Conservation (phyloP, 2,113 vertebrate genomes). For the Bombycilla garrulus region DNA sequence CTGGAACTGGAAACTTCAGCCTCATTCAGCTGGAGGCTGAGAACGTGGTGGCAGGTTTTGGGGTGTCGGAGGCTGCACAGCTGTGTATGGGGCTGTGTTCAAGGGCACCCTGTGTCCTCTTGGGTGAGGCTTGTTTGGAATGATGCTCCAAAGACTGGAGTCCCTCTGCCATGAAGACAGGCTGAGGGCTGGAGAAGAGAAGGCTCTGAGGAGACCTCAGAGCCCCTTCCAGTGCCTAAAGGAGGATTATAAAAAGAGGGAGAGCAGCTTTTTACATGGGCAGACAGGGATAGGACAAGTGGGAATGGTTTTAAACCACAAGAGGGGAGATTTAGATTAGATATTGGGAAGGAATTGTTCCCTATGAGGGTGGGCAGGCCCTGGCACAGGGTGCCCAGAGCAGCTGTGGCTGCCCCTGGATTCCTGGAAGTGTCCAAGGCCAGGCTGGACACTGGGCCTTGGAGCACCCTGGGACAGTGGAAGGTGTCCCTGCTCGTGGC, state of each 20-base stretch:
- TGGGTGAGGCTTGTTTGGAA: background rate
- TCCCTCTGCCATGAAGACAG: background rate
- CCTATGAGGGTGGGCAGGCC: fast-evolving
- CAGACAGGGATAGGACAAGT: background rate
- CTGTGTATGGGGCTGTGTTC: background rate
- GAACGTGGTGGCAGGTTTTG: background rate
- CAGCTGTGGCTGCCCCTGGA: background rate
- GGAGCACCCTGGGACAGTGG: fast-evolving
- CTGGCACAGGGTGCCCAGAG: background rate
- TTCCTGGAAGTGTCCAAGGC: background rate
- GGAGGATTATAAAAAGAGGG: background rate
- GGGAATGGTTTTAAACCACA: background rate
- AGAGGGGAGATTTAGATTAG: background rate
- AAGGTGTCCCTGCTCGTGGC: background rate
- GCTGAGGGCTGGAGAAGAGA: background rate
- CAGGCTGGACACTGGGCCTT: fast-evolving
- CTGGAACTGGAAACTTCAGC: background rate
- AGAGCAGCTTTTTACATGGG: background rate
- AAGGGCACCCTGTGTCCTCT: background rate
- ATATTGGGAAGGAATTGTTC: background rate
- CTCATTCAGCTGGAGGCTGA: background rate
- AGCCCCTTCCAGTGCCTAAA: background rate
- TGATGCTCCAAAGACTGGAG: background rate
- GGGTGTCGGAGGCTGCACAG: background rate
- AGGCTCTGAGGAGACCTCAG: background rate